Evolutionary conservation across 2,888 invertebrate genomes (phyloP), one percentile per base, ranked within the genome.

Genomic region (Germaria angustata): DNA sequence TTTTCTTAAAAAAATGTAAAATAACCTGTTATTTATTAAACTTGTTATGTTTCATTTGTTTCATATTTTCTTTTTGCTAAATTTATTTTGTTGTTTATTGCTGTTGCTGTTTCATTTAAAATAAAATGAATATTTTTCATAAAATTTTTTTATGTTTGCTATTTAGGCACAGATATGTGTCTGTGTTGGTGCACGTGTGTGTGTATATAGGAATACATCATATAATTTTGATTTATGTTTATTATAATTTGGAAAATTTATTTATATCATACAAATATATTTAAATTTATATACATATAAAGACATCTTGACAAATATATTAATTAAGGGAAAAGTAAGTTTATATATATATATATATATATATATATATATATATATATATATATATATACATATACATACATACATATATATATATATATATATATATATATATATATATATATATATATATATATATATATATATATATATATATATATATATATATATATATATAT

Each of bases 21-120:
- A 73, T 61, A 79, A 80, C 66, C 72, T 73, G 79, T 72, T 73
- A 80, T 80, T 80, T 80, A 73, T 80, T 80, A 66, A 80, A 72
- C 32, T 66, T 66, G 72, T 72, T 72, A 61, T 59, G 49, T 65
- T 65, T 57, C 41, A 65, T 55, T 57, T 66, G 34, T 44, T 66
- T 51, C 51, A 24, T 39, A 39, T n/a, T 46, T 46, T 15, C 13
- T 15, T 69, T 55, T 49, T 55, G 28, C 55, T 36, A 53, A 32
- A 34, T 22, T 65, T 66, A 39, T 80, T 39, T 63, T 61, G 49
- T 39, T 61, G 3, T 8, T 46, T 44, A 2, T 46, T 46, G 15
- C 17, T 66, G 55, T 44, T 66, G 68, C 15, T 75, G 39, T 36
- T 46, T 44, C 36, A 53, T 55, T 55, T 55, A 28, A 39, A 39